Percentiles rank a stretch among this genome's conserved stretches.
phyloP scores from a whole-genome alignment of 2,113 vertebrate genomes.

The Tauraco erythrolophus region DNA sequence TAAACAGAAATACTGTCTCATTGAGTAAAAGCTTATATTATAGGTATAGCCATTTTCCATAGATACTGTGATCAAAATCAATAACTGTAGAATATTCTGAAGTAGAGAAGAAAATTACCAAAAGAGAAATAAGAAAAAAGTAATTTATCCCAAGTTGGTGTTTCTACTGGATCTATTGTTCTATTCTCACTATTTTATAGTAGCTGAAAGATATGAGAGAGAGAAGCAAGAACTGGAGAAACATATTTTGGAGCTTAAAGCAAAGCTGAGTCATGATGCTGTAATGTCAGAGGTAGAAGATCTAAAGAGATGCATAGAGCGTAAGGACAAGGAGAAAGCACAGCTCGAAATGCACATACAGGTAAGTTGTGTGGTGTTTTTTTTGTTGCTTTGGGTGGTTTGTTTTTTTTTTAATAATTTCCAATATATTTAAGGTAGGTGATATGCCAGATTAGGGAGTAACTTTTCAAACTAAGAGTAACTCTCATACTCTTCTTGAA shows the following conservation, averaged over 20 bases:
- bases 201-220: slow-evolving; percentile 65
- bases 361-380: slow-evolving; percentile 66
- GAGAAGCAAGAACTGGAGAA: slow-evolving; percentile 83
- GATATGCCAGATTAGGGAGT: not conserved
- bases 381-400: not conserved
- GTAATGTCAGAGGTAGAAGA: slow-evolving; percentile 85
- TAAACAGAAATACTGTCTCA: not conserved
- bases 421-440: not conserved
- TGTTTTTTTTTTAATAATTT: not conserved
- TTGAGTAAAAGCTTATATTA: not conserved
- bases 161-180: not conserved
- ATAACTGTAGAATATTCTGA: not conserved
- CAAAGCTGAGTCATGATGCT: slow-evolving; percentile 77
- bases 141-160: not conserved
- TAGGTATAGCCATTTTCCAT: not conserved
- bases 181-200: slow-evolving; percentile 44
- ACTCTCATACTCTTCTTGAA: not conserved
- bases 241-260: slow-evolving; percentile 82
- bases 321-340: slow-evolving; percentile 86
- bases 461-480: not conserved
- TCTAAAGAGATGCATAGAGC: slow-evolving; percentile 81
- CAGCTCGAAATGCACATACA: slow-evolving; percentile 83
- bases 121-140: not conserved
- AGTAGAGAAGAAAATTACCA: not conserved
- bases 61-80: not conserved